These are phyloP conservation scores for Drosophila affinis DNA, from an alignment of 2,888 invertebrate species.

Conservation along the genomic window DNA sequence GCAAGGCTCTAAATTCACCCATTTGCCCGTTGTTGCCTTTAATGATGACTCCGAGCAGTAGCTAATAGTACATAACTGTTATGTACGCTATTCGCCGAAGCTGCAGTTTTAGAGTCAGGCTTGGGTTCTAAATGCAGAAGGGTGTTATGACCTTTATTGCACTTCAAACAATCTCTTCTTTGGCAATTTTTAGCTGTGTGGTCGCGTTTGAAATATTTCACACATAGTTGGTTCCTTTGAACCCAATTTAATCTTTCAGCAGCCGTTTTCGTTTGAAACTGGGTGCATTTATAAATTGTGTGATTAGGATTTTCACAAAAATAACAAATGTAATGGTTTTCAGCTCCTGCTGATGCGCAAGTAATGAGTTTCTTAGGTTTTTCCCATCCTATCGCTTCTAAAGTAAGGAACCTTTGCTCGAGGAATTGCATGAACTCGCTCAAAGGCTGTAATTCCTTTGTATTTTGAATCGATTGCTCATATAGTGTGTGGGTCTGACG, in stretches of 20 bases:
- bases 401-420: neutral
- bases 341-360: too few relatives aligned
- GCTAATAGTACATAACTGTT: constrained; percentile 2
- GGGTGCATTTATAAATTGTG: too few relatives aligned
- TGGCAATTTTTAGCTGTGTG: constrained; percentile 2
- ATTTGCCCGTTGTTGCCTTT: constrained; percentile 14
- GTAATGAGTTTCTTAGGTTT: too few relatives aligned
- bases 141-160: neutral
- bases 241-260: too few relatives aligned
- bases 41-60: neutral
- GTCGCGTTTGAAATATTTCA: constrained; percentile 2
- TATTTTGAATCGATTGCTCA: too few relatives aligned
- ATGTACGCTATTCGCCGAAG: constrained; percentile 6
- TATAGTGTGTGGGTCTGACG: too few relatives aligned
- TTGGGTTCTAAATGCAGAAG: too few relatives aligned
- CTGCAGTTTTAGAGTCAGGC: too few relatives aligned
- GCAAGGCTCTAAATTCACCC: constrained; percentile 15
- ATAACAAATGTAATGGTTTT: too few relatives aligned
- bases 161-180: neutral
- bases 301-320: too few relatives aligned
- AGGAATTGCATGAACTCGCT: constrained; percentile 1
- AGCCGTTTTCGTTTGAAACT: neutral
- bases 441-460: too few relatives aligned
- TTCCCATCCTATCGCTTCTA: neutral
- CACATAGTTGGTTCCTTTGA: constrained; percentile 2